Evolutionary conservation across 2,113 vertebrate genomes (phyloP).

Genomic region (Thamnophis sirtalis): DNA sequence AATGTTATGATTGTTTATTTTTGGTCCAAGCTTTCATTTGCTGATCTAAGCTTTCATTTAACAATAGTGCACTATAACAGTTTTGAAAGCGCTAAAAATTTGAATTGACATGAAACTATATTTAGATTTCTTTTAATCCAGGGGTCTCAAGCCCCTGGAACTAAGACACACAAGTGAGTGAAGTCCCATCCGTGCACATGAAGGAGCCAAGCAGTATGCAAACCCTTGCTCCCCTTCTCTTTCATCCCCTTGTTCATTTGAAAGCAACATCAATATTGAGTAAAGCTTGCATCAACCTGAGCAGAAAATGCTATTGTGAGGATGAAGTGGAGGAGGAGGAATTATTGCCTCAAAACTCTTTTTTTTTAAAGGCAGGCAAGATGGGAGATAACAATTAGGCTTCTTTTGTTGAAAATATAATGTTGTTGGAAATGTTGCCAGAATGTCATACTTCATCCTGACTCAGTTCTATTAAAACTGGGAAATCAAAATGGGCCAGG

Average conservation of each 20-base stretch:
- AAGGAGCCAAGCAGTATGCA: too few species aligned
- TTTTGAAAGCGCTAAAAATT: too few species aligned
- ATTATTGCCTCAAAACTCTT: background rate
- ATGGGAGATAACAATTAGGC: background rate
- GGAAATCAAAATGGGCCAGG: background rate
- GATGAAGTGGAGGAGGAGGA: background rate
- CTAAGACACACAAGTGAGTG: too few species aligned
- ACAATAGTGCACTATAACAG: too few species aligned
- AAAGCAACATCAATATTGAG: background rate
- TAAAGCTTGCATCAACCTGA: background rate
- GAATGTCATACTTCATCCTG: background rate
- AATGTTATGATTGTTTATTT: too few species aligned
- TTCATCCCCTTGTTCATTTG: background rate
- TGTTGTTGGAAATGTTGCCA: background rate
- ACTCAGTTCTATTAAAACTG: background rate
- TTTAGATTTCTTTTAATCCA: too few species aligned
- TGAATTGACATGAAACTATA: too few species aligned
- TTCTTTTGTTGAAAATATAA: background rate
- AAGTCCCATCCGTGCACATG: too few species aligned
- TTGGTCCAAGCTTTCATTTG: too few species aligned
- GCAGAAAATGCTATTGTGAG: background rate
- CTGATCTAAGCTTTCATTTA: too few species aligned
- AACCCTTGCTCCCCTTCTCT: background rate
- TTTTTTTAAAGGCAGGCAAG: background rate
- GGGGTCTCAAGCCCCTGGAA: too few species aligned